phyloP scores from a whole-genome alignment of 2,113 vertebrate species.

The Tauraco erythrolophus region DNA sequence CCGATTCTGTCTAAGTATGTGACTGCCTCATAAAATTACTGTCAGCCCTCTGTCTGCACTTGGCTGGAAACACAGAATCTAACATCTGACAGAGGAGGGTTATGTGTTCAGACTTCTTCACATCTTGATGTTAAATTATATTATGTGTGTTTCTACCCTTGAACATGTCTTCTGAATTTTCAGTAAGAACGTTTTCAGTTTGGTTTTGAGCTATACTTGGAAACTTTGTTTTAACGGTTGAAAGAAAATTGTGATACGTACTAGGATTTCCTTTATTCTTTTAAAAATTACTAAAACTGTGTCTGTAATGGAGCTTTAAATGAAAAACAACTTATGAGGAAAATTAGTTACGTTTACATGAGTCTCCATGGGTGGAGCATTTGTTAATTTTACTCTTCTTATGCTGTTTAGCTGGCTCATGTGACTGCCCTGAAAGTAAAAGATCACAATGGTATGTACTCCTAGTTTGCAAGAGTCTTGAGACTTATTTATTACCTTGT shows the following conservation, averaged over 20 bases:
- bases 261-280: background rate
- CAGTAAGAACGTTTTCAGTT: background rate
- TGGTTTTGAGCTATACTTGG: background rate
- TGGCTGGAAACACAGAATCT: background rate
- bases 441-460: constrained; percentile 86
- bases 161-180: background rate
- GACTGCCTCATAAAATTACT: background rate
- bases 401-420: constrained; percentile 83
- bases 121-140: background rate
- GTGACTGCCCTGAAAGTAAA: constrained; percentile 86
- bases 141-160: background rate
- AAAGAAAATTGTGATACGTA: background rate
- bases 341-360: background rate
- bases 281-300: background rate
- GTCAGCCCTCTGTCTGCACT: background rate
- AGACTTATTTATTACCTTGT: background rate
- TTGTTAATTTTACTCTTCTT: constrained; percentile 23
- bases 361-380: background rate
- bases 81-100: background rate
- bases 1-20: background rate
- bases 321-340: background rate
- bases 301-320: background rate
- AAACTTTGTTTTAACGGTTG: background rate
- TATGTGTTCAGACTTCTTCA: background rate
- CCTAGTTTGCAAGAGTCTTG: background rate